Conservation (phyloP, 1,140 invertebrate genomes). For the Drosophila santomea region DNA sequence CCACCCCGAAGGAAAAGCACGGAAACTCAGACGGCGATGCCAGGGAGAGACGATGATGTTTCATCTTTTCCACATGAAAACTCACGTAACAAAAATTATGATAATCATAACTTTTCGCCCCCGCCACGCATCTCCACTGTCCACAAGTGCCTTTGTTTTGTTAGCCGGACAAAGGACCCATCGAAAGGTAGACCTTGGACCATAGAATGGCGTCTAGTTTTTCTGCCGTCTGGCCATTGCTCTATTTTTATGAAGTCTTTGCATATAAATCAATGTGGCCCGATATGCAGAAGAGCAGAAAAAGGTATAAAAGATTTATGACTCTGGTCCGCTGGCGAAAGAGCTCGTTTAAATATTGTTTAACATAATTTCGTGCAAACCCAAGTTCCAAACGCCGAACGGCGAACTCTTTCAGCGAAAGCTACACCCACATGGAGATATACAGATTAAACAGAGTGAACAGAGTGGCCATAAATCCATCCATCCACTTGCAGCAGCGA, state of each 20-base stretch:
- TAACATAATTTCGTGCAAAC: slow-evolving; percentile 61
- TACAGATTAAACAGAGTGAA: slow-evolving; percentile 43
- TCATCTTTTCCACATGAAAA: slow-evolving; percentile 85
- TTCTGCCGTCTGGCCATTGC: slow-evolving; percentile 54
- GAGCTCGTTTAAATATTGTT: slow-evolving; percentile 64
- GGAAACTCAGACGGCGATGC: slow-evolving; percentile 13
- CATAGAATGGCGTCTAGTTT: slow-evolving; percentile 69
- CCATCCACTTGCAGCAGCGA: slow-evolving; percentile 65
- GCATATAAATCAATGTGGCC: slow-evolving; percentile 81
- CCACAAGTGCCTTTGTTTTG: slow-evolving; percentile 55
- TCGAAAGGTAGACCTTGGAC: slow-evolving; percentile 67
- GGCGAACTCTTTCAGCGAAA: slow-evolving; percentile 37
- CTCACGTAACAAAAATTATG: slow-evolving; percentile 85
- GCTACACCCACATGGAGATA: slow-evolving; percentile 50
- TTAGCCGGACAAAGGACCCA: slow-evolving; percentile 65
- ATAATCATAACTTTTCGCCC: slow-evolving; percentile 80
- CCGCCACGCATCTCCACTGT: background rate
- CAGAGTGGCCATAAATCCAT: slow-evolving; percentile 69
- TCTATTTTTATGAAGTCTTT: slow-evolving; percentile 77
- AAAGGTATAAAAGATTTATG: slow-evolving; percentile 84
- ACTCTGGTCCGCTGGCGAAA: background rate
- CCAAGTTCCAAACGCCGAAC: slow-evolving; percentile 8
- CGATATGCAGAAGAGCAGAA: slow-evolving; percentile 76
- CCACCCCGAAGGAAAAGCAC: slow-evolving; percentile 49
- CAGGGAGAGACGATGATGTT: slow-evolving; percentile 75